These are phyloP conservation scores for Cotesia typhae DNA, from an alignment of 1,140 invertebrate species.

Conservation along the genomic window DNA sequence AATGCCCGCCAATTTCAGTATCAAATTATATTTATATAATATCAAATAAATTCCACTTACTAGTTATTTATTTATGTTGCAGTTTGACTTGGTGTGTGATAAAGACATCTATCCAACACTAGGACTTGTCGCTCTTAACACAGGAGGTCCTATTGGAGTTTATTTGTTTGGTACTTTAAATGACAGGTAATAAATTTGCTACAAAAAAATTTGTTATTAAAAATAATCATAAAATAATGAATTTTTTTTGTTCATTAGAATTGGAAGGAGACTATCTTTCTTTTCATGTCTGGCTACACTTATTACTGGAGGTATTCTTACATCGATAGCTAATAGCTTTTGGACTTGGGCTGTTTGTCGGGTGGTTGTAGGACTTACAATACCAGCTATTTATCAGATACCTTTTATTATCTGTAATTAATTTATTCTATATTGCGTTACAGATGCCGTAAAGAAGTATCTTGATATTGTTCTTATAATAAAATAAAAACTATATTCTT, in stretches of 20 bases:
- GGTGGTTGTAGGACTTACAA: conserved; percentile 83
- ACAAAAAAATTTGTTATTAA: no score
- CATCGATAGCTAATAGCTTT: conserved; percentile 78
- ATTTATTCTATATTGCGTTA: not conserved
- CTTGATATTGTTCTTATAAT: no score
- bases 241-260: conserved; percentile 60
- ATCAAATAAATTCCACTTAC: no score
- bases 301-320: conserved; percentile 79
- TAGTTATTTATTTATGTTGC: conserved; percentile 22
- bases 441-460: no score
- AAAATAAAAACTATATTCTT: no score
- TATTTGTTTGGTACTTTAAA: conserved; percentile 85
- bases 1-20: no score
- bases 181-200: conserved; percentile 69
- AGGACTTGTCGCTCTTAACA: conserved; percentile 81
- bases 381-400: conserved; percentile 93
- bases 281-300: conserved; percentile 82
- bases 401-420: conserved; percentile 88
- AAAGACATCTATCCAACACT: conserved; percentile 85
- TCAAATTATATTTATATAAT: no score
- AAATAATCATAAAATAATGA: conserved; percentile 28
- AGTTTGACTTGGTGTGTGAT: conserved; percentile 89
- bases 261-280: conserved; percentile 82
- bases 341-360: conserved; percentile 83
- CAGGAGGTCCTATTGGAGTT: conserved; percentile 85